Base-by-base conservation (phyloP, 2,888 invertebrate genomes). In the Orchesella flavescens region DNA sequence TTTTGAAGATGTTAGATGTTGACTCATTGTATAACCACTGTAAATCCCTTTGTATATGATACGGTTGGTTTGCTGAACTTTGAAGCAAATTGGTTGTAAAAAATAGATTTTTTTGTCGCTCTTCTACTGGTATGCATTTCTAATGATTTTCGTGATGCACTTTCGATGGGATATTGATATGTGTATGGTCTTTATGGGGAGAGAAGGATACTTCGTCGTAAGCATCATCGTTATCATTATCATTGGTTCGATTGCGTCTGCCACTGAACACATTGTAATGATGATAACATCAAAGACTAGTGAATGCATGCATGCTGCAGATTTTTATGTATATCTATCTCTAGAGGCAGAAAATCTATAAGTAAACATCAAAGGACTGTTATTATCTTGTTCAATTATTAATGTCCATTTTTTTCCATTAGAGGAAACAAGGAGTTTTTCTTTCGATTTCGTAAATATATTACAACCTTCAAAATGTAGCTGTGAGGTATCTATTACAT, bases 31-130 rank as follows among this genome's bases (percentile, higher is more conserved):
- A 23, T 69, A 69, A 53, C 23, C 17, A 34, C 23, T 71, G 21
- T 15, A 12, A 19, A 15, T 23, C 21, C 57, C 19, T 59, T 59
- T n/a, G 19, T 69, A 17, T 19, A n/a, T 17, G 24, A 63, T 78
- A 61, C 19, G 53, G 59, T 13, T 55, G 59, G 57, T 80, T 81
- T 81, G 74, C 69, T 81, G 68, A 81, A 68, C 61, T 80, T 66
- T 66, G 53, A 72, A 65, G 57, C 63, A 71, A 72, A 34, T 34
- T 15, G 46, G n/a, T 44, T 53, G 59, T 57, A 80, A 79, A 78
- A 78, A 4, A 34, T 71, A 72, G 79, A 79, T 73, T 80, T 63
- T 65, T 77, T 79, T 46, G 2, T 61, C 0, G 46, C 66, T 12
- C 3, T 17, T 19, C 17, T 57, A 17, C 12, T 66, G 63, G 66